Base-by-base conservation (phyloP, 2,888 invertebrate genomes). In the Tridacna gigas region DNA sequence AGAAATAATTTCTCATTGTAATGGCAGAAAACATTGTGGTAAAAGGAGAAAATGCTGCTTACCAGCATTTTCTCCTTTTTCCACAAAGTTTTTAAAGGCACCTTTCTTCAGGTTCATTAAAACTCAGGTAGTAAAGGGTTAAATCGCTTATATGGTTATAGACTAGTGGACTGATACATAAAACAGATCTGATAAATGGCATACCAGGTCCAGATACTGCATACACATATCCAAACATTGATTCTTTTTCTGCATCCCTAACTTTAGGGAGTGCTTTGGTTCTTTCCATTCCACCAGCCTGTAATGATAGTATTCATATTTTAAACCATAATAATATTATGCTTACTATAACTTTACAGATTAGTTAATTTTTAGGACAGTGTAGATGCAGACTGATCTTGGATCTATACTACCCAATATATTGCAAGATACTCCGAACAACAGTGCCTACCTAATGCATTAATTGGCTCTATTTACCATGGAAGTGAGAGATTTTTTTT, bases 121-220 rank as follows among this genome's bases (percentile, higher is more conserved):
- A 37, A 37, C 37, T 7, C 37, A 7, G 37, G 37, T 37, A 7
- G 37, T 37, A 37, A 37, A 37, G 37, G 7, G 37, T 37, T 37
- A 37, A 37, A 37, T 2, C 7, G 37, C 37, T 7, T 37, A 37
- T 37, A 37, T 4, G 56, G n/a, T 56, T 3, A 20, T 3, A 5
- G 56, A 56, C 9, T n/a, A 5, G 4, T 5, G 56, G 56, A 56
- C 9, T 20, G n/a, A 20, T 20, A 56, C 56, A 18, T n/a, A 56
- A 56, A 56, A n/a, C n/a, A 61, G n/a, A 61, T 61, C 37, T 20
- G 37, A 37, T 2, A 37, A 37, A 37, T 37, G 2, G 37, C 69
- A 25, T 95, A 99, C 99, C 99, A 95, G 99, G 99, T 91, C 99
- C 99, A 80, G 99, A 99, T 28, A 99, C 99, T 65, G 98, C 99